Conservation (phyloP, 2,113 vertebrate species). For the Corvus cornix region DNA sequence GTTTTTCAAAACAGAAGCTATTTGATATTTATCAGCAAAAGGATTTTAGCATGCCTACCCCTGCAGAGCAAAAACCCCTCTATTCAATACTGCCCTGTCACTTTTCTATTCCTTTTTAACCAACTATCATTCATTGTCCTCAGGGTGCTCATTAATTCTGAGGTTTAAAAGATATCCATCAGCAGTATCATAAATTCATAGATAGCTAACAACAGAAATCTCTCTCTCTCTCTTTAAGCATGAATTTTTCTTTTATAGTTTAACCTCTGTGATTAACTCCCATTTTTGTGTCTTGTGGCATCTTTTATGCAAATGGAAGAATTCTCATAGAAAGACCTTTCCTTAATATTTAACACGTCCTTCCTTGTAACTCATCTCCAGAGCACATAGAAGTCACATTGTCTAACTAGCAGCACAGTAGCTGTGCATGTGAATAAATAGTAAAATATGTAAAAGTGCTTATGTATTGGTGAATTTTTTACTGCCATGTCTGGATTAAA, state of each 20-base stretch:
- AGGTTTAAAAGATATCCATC: conserved; percentile 66
- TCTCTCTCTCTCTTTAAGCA: conserved; percentile 13
- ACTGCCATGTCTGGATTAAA: not conserved
- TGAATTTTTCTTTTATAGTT: conserved; percentile 15
- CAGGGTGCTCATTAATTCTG: conserved; percentile 73
- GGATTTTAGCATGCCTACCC: conserved; percentile 20
- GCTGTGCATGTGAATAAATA: not conserved
- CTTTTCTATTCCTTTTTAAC: conserved; percentile 62
- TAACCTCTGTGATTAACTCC: conserved; percentile 53
- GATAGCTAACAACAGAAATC: conserved; percentile 51
- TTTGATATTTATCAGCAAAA: conserved; percentile 58
- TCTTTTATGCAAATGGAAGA: conserved; percentile 59
- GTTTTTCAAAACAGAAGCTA: not conserved
- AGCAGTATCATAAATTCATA: conserved; percentile 61
- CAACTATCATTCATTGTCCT: conserved; percentile 62
- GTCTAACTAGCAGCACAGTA: not conserved
- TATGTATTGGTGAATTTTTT: not conserved
- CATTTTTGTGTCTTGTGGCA: conserved; percentile 22
- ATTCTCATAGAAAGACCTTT: conserved; percentile 42
- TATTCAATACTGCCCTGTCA: conserved; percentile 20
- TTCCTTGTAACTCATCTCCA: not conserved
- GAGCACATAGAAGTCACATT: conserved; percentile 5
- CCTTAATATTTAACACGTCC: conserved; percentile 57
- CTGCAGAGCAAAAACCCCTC: conserved; percentile 31
- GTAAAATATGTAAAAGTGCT: not conserved